Evolutionary conservation across 2,113 vertebrate genomes (phyloP).

Genomic region (Psammodynastes pulverulentus): DNA sequence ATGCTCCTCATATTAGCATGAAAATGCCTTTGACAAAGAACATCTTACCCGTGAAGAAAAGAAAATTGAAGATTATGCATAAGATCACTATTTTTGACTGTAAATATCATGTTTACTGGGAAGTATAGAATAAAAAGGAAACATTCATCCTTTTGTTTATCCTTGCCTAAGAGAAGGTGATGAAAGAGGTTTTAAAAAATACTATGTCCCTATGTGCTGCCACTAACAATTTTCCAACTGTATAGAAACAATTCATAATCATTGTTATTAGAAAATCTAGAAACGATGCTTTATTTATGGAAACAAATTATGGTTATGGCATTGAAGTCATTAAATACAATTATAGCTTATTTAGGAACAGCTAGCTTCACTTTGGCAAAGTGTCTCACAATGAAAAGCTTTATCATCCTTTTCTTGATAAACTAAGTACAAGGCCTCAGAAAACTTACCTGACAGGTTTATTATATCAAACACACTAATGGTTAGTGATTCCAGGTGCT

Average conservation of each 20-base stretch:
- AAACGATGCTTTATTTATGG: conserved; percentile 18
- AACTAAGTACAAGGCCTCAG: not conserved
- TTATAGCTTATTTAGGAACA: not conserved
- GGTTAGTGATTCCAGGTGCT: not conserved
- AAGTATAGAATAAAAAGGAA: not conserved
- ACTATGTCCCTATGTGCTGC: not conserved
- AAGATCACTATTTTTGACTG: not conserved
- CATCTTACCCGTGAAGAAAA: not conserved
- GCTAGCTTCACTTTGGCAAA: not conserved
- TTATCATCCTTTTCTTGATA: not conserved
- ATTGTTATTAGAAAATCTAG: not conserved
- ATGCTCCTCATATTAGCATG: not conserved
- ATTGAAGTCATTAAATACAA: not conserved
- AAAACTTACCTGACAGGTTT: not conserved
- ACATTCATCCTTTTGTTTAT: not conserved
- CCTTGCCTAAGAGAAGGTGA: not conserved
- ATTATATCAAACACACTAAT: not conserved
- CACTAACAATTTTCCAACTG: conserved; percentile 21
- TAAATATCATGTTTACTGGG: not conserved
- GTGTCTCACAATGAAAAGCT: not conserved
- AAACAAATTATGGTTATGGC: not conserved
- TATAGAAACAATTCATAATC: not conserved
- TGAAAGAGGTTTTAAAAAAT: not conserved
- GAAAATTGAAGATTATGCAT: not conserved
- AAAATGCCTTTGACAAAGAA: not conserved